Conservation (phyloP, 2,888 invertebrate genomes). For the Rosalia funebris region DNA sequence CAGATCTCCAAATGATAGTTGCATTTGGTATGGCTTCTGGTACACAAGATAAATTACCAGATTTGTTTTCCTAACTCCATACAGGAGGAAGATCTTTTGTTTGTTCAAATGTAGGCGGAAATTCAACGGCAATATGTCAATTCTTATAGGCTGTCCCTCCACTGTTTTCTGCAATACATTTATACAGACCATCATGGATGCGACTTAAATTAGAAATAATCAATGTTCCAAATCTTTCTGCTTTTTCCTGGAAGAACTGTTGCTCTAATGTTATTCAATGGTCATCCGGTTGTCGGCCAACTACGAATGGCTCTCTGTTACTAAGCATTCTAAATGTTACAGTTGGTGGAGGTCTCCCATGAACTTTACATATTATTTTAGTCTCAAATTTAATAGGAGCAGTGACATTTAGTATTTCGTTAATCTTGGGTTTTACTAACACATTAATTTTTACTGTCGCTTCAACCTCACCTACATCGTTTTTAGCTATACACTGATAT, state of each 20-base stretch:
- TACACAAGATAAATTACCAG: conserved; percentile 86
- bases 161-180: conserved; percentile 84
- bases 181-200: conserved; percentile 88
- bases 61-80: conserved; percentile 85
- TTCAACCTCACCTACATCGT: conserved; percentile 79
- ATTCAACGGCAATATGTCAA: conserved; percentile 86
- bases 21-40: conserved; percentile 92
- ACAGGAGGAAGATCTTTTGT: conserved; percentile 76
- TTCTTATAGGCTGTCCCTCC: conserved; percentile 79
- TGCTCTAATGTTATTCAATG: conserved; percentile 73
- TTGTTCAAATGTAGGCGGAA: conserved; percentile 81
- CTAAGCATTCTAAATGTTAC: conserved; percentile 85
- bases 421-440: conserved; percentile 82
- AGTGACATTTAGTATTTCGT: conserved; percentile 79
- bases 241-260: conserved; percentile 67
- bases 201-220: conserved; percentile 74
- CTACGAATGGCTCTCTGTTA: conserved; percentile 70
- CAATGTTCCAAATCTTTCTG: conserved; percentile 74
- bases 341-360: conserved; percentile 82
- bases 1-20: conserved; percentile 85
- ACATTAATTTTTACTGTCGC: conserved; percentile 75
- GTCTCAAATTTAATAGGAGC: conserved; percentile 72
- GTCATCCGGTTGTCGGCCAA: conserved; percentile 72
- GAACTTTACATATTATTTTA: conserved; percentile 79
- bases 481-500: conserved; percentile 84